Base-by-base conservation (phyloP, 1,140 invertebrate genomes). In the Drosophila ercepeae region DNA sequence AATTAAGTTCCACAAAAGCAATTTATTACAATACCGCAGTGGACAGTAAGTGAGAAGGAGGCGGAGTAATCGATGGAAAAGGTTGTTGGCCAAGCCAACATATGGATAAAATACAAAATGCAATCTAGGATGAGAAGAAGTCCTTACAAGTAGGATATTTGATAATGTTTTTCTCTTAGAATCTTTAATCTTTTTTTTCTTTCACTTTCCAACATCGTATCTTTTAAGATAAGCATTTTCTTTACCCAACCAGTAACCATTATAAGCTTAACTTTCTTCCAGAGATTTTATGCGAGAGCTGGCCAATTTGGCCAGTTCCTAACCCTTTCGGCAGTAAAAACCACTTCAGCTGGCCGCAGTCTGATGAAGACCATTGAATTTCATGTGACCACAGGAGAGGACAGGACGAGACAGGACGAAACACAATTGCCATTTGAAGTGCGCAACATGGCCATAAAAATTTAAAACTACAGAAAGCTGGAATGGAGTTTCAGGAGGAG, bases 1-100 rank as follows among this genome's bases (percentile, higher is more conserved):
- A 89, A 89, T 89, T 89, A 84, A 89, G 82, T 89, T 77, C 73
- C 69, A 71, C 84, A 78, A 84, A 77, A 81, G 78, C 79, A 89
- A 84, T 89, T 83, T 89, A 84, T 84, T 84, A 79, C 76, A 73
- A 75, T 78, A 79, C 73, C 45, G 48, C 49, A 46, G 48, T 27
- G 60, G 13, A 44, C 49, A 46, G 48, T 27, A 48, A 18, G 21
- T 2, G 39, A 25, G 23, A n/a, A 21, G 46, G 39, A 21, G 19
- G 29, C 60, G 14, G 27, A 9, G 61, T 53, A 67, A 68, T 68
- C 27, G 61, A 68, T 68, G 60, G 55, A 42, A 60, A 32, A 75
- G 79, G 73, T 67, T 74, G 63, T 59, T 71, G 74, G 51, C 75
- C 78, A 57, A 55, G 39, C 53, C 55, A 63, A 60, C 78, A 53